Evolutionary conservation across 2,797 vertebrate genomes (phyloP), one percentile per base, ranked within the genome.

Genomic region (Coregonus ussuriensis): DNA sequence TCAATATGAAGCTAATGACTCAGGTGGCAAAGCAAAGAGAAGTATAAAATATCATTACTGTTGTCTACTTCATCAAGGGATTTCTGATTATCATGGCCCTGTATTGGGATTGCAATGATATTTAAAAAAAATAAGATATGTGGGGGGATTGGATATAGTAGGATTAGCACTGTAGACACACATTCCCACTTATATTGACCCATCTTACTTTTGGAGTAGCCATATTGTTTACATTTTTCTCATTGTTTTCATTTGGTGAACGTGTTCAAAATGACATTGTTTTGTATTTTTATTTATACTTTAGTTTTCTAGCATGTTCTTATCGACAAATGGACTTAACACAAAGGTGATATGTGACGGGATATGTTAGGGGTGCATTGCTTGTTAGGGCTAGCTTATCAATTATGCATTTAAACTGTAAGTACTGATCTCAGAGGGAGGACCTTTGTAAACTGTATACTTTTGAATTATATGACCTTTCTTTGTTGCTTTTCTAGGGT

Each of bases 1-100:
- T 96, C 96, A 94, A 95, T 95, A 85, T 92, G 93, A 92, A 95
- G 94, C 95, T 96, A 96, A 95, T 96, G 95, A 95, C 95, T 95
- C 94, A 93, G 92, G 93, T 93, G 93, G 93, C 92, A 93, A 94
- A 95, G 76, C 93, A 93, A 95, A 94, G 93, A 94, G 93, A 90
- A 95, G 93, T 95, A 95, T 95, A 95, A 94, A 95, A 94, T 94
- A 94, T 92, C 92, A 93, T 94, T 96, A 95, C 94, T 93, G 92
- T 93, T 92, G 87, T 90, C 91, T 94, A 94, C 95, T 94, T 93
- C 92, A 92, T 94, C 94, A 88, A 89, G 92, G 92, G 59, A 25
- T 92, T 88, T 93, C 92, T 95, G 94, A 96, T 95, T 95, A 96
- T 94, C 89, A 93, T 95, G 93, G 93, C 93, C 95, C 94, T 93